phyloP scores from a whole-genome alignment of 92 coral and sea anemone genomes.

The Desmophyllum pertusum region DNA sequence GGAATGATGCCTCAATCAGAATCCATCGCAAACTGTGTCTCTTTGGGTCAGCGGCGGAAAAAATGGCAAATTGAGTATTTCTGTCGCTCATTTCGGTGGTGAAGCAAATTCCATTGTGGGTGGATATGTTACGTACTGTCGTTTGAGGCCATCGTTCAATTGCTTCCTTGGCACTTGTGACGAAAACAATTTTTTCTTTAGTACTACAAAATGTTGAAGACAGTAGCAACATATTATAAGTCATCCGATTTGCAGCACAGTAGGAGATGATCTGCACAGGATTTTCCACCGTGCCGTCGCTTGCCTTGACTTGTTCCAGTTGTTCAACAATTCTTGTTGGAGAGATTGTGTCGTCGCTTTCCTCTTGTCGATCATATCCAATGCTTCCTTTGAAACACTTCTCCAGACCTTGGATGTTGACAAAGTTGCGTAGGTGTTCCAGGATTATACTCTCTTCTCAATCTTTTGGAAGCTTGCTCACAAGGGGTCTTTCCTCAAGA shows the following conservation, averaged over 20 bases:
- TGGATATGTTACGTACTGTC: background rate
- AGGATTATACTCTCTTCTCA: slow-evolving; percentile 37
- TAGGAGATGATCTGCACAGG: slow-evolving; percentile 9
- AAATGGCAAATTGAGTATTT: slow-evolving; percentile 17
- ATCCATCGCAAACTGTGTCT: slow-evolving; percentile 28
- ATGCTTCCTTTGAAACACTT: slow-evolving; percentile 33
- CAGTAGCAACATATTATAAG: background rate
- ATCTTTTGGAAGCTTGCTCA: background rate
- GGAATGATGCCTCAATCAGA: slow-evolving; percentile 34
- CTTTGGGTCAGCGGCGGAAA: slow-evolving; percentile 41
- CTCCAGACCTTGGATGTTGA: background rate
- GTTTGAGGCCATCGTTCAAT: background rate
- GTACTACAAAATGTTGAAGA: background rate
- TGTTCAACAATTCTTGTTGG: slow-evolving; percentile 4
- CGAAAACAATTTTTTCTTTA: background rate
- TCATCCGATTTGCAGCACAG: background rate
- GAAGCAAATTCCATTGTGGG: background rate
- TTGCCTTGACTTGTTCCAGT: slow-evolving; percentile 1
- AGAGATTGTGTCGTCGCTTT: background rate
- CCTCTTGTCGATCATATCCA: background rate
- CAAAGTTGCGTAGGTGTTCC: background rate
- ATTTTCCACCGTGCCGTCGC: background rate
- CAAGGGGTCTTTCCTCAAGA: slow-evolving; percentile 7
- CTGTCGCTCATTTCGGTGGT: background rate
- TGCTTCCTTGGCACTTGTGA: slow-evolving; percentile 1